Base-by-base conservation (phyloP, 1,140 invertebrate species). In the Ruditapes philippinarum region DNA sequence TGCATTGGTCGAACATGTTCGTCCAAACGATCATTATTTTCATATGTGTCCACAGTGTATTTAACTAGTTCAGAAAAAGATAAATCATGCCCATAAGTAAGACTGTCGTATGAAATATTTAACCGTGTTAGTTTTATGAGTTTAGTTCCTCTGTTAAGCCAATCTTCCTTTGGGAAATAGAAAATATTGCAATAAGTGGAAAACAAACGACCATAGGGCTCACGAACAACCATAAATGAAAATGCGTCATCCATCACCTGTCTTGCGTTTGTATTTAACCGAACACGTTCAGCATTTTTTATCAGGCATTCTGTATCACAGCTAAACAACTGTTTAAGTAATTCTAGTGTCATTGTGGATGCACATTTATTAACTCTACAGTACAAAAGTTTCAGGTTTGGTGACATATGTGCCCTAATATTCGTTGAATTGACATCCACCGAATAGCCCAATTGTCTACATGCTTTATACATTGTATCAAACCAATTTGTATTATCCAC, bases 331-430 rank as follows among this genome's bases (percentile, higher is more conserved):
- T 19, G n/a, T 36, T 28, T 31, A n/a, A 65, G 28, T 14, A 65
- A 1, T 65, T 65, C 60, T 7, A 65, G n/a, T 12, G 33, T 36
- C 25, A 33, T 33, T 5, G 60, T 33, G 19, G 60, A 65, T 1
- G 60, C 60, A n/a, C 60, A 65, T 33, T 65, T 65, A n/a, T 65
- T 65, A 33, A 65, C 31, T 7, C 60, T n/a, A 65, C 60, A 65
- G 19, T 33, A 65, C 5, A 65, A 28, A 9, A 65, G 2, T 9
- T 65, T 36, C 4, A 12, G n/a, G 33, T 65, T 33, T 9, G 60
- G 60, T 4, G 60, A 33, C 11, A 65, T 33, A 36, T 65, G 60
- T 36, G 60, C 60, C 5, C 60, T n/a, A 19, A 65, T 65, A 31
- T 65, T 5, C 4, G 25, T 65, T 36, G 25, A 12, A 36, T 65